Conservation (phyloP, 2,113 vertebrate genomes). For the Columbina picui region DNA sequence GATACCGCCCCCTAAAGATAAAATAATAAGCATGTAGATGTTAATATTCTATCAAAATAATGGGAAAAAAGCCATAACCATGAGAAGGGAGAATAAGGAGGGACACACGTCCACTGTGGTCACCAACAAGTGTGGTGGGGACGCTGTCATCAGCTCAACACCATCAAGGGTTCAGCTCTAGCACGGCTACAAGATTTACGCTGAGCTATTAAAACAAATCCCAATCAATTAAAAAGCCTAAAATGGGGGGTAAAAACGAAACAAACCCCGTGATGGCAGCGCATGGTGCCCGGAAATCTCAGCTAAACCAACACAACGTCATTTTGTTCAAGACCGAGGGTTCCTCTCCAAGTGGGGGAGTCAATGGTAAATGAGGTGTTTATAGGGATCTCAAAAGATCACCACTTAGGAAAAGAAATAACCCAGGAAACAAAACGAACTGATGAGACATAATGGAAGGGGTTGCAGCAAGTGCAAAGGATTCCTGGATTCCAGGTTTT, state of each 20-base stretch:
- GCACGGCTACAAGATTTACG: fast-evolving
- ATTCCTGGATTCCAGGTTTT: constrained; percentile 36
- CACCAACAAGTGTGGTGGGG: neutral
- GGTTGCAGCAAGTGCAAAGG: constrained; percentile 36
- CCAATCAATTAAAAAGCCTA: neutral
- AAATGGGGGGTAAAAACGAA: neutral
- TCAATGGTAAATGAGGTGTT: neutral
- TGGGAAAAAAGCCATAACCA: neutral
- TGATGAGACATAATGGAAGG: neutral
- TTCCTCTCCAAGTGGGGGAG: neutral
- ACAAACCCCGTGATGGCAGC: neutral
- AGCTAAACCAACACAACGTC: neutral
- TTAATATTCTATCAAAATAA: neutral
- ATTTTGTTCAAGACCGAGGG: fast-evolving
- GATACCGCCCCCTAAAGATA: fast-evolving
- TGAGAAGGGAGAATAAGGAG: neutral
- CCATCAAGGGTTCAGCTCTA: fast-evolving
- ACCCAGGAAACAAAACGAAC: constrained; percentile 12
- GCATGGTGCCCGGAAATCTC: neutral
- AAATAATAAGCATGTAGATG: neutral
- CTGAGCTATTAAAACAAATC: neutral
- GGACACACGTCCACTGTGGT: neutral
- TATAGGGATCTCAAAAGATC: neutral
- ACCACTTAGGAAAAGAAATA: neutral
- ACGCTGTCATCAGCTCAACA: neutral